phyloP scores from a whole-genome alignment of 1,140 invertebrate species.

The Condylostylus longicornis region DNA sequence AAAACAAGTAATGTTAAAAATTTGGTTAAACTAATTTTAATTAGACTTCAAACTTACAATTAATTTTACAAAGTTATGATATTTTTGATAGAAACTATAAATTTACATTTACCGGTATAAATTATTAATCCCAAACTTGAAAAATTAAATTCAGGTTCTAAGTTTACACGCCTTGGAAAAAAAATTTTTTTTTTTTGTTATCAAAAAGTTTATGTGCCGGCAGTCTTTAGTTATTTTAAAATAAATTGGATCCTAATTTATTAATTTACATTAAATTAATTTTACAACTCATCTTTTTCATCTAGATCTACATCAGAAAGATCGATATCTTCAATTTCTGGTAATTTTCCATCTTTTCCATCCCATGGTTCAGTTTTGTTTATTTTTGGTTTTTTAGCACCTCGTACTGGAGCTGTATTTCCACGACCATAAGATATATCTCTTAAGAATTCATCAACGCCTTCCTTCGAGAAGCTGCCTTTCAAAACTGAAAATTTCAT shows the following conservation, averaged over 20 bases:
- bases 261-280: not conserved
- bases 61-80: too few species aligned
- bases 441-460: constrained; percentile 88
- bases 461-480: constrained; percentile 86
- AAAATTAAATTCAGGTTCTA: too few species aligned
- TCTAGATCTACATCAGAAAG: constrained; percentile 81
- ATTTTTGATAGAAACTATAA: too few species aligned
- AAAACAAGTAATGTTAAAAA: too few species aligned
- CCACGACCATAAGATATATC: constrained; percentile 91
- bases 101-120: too few species aligned
- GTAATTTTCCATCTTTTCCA: constrained; percentile 86
- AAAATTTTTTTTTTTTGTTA: too few species aligned
- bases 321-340: constrained; percentile 83
- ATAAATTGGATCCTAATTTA: too few species aligned
- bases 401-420: constrained; percentile 76
- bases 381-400: constrained; percentile 69
- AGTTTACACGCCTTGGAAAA: too few species aligned
- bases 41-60: too few species aligned
- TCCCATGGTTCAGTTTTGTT: constrained; percentile 73
- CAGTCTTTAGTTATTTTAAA: not conserved
- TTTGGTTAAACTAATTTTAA: too few species aligned
- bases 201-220: not conserved
- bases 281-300: constrained; percentile 65
- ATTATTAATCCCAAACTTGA: too few species aligned
- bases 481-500: constrained; percentile 89